Base-by-base conservation (phyloP, 1,140 invertebrate species). In the Cyclina sinensis region DNA sequence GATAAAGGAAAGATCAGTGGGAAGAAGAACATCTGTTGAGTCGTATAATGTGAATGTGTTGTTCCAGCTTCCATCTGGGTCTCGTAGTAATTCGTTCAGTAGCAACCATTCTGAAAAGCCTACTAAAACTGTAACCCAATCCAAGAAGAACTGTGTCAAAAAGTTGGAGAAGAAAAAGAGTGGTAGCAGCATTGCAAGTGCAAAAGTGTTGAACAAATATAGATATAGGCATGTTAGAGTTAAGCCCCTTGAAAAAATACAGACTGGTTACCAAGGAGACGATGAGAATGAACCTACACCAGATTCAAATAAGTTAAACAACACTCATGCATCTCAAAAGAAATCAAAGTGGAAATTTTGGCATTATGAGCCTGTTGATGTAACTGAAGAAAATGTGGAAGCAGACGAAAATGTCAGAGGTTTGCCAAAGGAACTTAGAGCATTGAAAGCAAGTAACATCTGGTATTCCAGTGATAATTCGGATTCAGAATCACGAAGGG, bases 141-240 rank as follows among this genome's bases (percentile, higher is more conserved):
- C 21, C 37, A 43, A 62, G 48, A 59, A 24, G 2, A 43, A 78
- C n/a, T 14, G 18, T 35, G 9, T 57, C n/a, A 74, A 85, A 37
- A 76, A 85, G 14, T 1, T 70, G 46, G 30, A 32, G 1, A 79
- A 68, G 70, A n/a, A 79, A 35, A 88, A 32, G 24, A 86, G 51
- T 86, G 46, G 70, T 2, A 65, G 70, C 37, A 76, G 51, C 32
- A 46, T 79, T 46, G 62, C 78, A 68, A 70, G 76, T 68, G 27
- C 74, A n/a, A 81, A 88, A 57, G 65, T 80, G n/a, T 1, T 81
- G 24, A 79, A 88, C 57, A 81, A 88, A 39, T 80, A 88, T 57
- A n/a, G 76, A 16, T 39, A 62, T 18, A 46, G 59, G n/a, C 43
- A 73, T 21, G 32, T 59, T 48, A 65, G 37, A 54, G 21, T 35